These are phyloP conservation scores for Dendroctonus ponderosae DNA, from an alignment of 1,140 invertebrate genomes.

Conservation along the genomic window DNA sequence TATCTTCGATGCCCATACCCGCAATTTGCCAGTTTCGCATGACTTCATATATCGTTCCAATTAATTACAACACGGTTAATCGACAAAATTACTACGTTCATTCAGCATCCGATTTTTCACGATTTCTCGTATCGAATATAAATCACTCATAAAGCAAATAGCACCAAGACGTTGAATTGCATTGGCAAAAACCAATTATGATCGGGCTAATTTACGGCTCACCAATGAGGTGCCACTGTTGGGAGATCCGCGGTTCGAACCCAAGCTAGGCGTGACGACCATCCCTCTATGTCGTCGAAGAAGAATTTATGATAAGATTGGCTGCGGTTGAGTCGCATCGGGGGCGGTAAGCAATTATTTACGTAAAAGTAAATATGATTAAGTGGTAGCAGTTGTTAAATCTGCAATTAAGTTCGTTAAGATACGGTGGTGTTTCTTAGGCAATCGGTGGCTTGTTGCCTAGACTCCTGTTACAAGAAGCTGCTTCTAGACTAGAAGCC, in stretches of 20 bases:
- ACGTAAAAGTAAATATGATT: constrained; percentile 30
- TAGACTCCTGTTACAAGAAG: too few species aligned
- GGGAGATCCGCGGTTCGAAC: constrained; percentile 5
- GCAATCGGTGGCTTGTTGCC: too few species aligned
- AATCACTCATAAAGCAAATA: constrained; percentile 25
- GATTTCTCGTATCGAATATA: constrained; percentile 4
- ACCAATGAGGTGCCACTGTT: constrained; percentile 28
- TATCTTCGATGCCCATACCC: too few species aligned
- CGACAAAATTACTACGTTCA: constrained; percentile 21
- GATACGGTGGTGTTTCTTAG: too few species aligned
- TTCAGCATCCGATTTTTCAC: constrained; percentile 6
- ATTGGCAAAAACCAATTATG: constrained; percentile 25
- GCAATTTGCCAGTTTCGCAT: too few species aligned
- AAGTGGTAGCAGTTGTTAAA: constrained; percentile 25
- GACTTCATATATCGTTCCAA: not conserved
- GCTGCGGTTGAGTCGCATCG: constrained; percentile 13
- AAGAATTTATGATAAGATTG: constrained; percentile 11
- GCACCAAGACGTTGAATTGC: constrained; percentile 15
- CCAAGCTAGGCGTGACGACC: constrained; percentile 12
- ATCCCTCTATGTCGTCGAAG: constrained; percentile 11
- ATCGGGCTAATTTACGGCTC: constrained; percentile 18
- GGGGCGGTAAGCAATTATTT: constrained; percentile 24
- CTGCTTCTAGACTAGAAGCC: too few species aligned
- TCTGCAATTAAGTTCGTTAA: constrained; percentile 7
- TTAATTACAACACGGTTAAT: constrained; percentile 19